Percentiles rank a stretch among this genome's conserved stretches.
Evolutionary conservation across 2,888 invertebrate genomes (phyloP).

Genomic region (Syrista parreyssii): DNA sequence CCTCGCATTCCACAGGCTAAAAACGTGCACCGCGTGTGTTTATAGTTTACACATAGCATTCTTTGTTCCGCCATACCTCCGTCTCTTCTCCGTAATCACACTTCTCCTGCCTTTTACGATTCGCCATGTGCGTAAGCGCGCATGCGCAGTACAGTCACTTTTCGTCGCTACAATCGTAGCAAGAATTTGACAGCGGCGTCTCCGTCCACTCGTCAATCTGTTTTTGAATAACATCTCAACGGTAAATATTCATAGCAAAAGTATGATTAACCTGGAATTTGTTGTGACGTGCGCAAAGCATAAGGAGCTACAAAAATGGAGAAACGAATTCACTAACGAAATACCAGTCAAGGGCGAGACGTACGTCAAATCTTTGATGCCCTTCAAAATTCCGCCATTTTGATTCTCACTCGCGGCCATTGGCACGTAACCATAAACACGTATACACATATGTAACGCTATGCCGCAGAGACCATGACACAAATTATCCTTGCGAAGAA

Average conservation of each 20-base stretch:
- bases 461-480: slow-evolving; percentile 47
- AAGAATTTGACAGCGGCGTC: background rate
- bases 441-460: background rate
- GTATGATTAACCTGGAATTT: background rate
- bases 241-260: background rate
- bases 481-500: slow-evolving; percentile 50
- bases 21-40: slow-evolving; percentile 43
- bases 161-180: background rate
- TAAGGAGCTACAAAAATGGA: background rate
- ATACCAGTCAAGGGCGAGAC: background rate
- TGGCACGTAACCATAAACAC: slow-evolving; percentile 15
- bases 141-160: background rate
- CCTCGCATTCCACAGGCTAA: slow-evolving; percentile 49
- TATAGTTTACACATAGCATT: slow-evolving; percentile 36
- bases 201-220: background rate
- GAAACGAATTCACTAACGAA: background rate
- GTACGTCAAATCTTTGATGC: background rate
- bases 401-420: background rate
- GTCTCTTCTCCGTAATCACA: background rate
- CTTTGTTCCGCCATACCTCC: background rate
- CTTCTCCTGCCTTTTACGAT: background rate
- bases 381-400: background rate
- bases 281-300: background rate
- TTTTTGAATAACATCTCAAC: background rate
- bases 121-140: background rate